Evolutionary conservation across 2,797 vertebrate species (phyloP), one percentile per base, ranked within the genome.

Genomic region (Eulemur rubriventer): DNA sequence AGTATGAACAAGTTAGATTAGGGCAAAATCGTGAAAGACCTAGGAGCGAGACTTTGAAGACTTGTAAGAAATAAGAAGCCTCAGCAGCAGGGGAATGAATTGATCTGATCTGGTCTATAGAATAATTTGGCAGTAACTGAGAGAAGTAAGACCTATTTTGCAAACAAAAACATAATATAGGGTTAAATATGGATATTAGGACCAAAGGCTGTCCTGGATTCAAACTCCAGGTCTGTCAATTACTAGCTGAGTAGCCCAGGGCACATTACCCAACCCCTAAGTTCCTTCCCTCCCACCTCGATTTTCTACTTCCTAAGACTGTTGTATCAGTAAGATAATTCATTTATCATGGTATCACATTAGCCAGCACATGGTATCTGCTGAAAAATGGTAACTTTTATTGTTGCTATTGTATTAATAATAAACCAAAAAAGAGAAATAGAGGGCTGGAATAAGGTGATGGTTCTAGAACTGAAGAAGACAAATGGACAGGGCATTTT

Each of bases 191-290:
- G 30, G 24, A 76, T 12, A 72, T 14, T 3, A 63, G 48, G 43
- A 50, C 81, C 76, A 82, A 93, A 79, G 76, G 57, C 65, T 92
- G 22, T 6, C 20, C 20, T 72, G 26, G 63, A 61, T 57, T 75
- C 86, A 94, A 87, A 95, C 52, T 52, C 81, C 57, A 57, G 61
- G 41, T 94, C 87, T 50, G 46, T 28, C 52, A 63, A 75, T 75
- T 67, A 96, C 69, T 43, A n/a, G 78, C 33, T 17, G 28, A 75
- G 67, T 48, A 50, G 79, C 79, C 65, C 72, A n/a, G 59, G 26
- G 67, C 55, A 82, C 26, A 46, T 63, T 76, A 61, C 67, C 69
- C 46, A 83, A 91, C 14, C 35, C 67, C 6, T 20, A 57, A 65
- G 35, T 22, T 38, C 17, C 28, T 76, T 38, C 7, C 35, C 1